Base-by-base conservation (phyloP, 2,888 invertebrate species). In the Nematopogon swammerdamellus region DNA sequence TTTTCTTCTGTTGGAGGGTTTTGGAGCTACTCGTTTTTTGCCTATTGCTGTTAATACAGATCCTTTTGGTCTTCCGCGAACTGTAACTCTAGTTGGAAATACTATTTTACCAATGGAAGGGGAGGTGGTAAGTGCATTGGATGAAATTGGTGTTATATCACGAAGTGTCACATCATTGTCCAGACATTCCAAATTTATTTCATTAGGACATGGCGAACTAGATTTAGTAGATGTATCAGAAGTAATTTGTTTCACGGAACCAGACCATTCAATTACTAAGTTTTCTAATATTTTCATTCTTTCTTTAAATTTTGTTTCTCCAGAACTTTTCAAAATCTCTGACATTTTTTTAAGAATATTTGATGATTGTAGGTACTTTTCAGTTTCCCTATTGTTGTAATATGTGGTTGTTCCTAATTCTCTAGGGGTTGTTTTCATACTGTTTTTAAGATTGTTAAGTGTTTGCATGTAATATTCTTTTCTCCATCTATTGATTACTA, bases 271-370 rank as follows among this genome's bases (percentile, higher is more conserved):
- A 20, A 19, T 14, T n/a, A 47, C 29, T n/a, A 47, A 19, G 5
- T 25, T 20, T 18, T 47, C 16, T 16, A 47, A 18, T 16, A 47
- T n/a, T 6, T 20, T 5, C 2, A 47, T 16, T n/a, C 19, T n/a
- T 6, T 47, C 29, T 19, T 47, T 47, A 47, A 47, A 47, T 29
- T 30, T 20, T 2, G 3, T 8, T 47, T 47, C 47, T n/a, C 47
- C 47, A 47, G 47, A 47, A 18, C 19, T 47, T 19, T 47, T 20
- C 14, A 47, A 25, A 16, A 47, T 47, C 19, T 47, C 47, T 16
- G 47, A 16, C 19, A 47, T 14, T 30, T 47, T 20, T 20, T 20
- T 5, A 47, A 19, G 18, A n/a, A 25, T 14, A 17, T 25, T 20
- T 11, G 11, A 29, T 5, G 19, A 5, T 20, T 6, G 16, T 20